phyloP scores from a whole-genome alignment of 2,113 vertebrate species.

The Xenopus laevis region DNA sequence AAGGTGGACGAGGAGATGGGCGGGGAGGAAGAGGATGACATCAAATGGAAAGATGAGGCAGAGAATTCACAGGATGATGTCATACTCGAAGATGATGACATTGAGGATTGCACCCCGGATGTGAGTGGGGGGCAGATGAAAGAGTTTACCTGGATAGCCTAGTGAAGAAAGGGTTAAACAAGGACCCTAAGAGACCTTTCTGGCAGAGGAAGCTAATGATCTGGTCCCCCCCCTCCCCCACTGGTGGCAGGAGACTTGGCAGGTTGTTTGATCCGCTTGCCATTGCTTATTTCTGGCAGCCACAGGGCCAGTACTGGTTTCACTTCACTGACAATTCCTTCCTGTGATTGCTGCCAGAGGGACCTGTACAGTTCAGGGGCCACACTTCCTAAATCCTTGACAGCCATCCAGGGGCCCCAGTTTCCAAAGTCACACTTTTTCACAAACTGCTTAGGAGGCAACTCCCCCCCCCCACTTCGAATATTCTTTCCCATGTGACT shows the following conservation, averaged over 20 bases:
- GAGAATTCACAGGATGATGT: slow-evolving; percentile 72
- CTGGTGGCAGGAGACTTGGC: not conserved
- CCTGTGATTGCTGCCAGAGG: too few relatives aligned
- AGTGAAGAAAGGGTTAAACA: slow-evolving; percentile 53
- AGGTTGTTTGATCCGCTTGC: slow-evolving; percentile 5
- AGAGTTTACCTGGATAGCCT: slow-evolving; percentile 94
- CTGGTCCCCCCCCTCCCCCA: not conserved
- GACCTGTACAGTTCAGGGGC: too few relatives aligned
- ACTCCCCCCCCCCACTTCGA: not conserved
- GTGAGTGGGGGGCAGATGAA: slow-evolving; percentile 78
- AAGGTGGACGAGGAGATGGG: slow-evolving; percentile 76
- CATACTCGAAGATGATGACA: slow-evolving; percentile 74
- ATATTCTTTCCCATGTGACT: too few relatives aligned
- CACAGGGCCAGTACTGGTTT: too few relatives aligned
- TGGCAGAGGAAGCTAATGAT: not conserved
- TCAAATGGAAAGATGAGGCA: slow-evolving; percentile 78
- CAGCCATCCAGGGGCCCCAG: not conserved
- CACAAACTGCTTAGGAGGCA: too few relatives aligned
- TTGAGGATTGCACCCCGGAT: slow-evolving; percentile 80
- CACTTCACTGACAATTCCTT: too few relatives aligned
- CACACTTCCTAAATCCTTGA: not conserved
- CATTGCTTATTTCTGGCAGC: too few relatives aligned
- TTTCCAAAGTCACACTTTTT: too few relatives aligned
- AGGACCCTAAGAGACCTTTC: not conserved
- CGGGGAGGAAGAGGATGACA: slow-evolving; percentile 76